phyloP scores from a whole-genome alignment of 2,888 invertebrate species.

The Plusia festucae region DNA sequence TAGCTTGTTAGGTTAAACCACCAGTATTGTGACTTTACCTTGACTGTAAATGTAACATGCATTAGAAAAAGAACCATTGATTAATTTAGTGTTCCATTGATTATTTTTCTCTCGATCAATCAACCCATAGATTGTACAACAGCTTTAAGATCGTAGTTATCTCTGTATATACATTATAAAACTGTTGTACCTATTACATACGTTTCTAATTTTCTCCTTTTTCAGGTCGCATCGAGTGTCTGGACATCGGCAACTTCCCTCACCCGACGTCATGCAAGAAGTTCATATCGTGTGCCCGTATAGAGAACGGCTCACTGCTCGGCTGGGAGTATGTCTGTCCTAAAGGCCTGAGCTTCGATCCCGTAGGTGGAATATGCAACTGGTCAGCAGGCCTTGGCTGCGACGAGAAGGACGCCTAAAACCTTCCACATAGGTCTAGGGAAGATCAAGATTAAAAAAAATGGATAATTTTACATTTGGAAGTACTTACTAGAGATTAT shows the following conservation, averaged over 20 bases:
- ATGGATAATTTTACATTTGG: not conserved
- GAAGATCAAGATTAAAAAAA: not conserved
- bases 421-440: not conserved
- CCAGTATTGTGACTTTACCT: too few species aligned
- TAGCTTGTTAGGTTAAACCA: too few species aligned
- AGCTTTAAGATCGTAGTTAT: too few species aligned
- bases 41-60: too few species aligned
- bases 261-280: slow-evolving; percentile 97
- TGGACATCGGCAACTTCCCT: slow-evolving; percentile 97
- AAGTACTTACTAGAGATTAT: not conserved
- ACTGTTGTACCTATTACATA: too few species aligned
- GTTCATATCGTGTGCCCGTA: slow-evolving; percentile 95
- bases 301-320: slow-evolving; percentile 93
- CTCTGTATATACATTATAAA: too few species aligned
- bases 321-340: slow-evolving; percentile 98
- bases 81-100: too few species aligned
- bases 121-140: too few species aligned
- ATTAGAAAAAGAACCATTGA: too few species aligned
- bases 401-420: slow-evolving; percentile 86
- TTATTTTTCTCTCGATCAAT: too few species aligned
- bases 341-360: slow-evolving; percentile 95
- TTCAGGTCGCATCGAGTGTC: slow-evolving; percentile 93
- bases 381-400: slow-evolving; percentile 96
- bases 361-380: slow-evolving; percentile 97
- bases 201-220: not conserved